Conservation (phyloP, 2,797 vertebrate species). For the Nasua narica region DNA sequence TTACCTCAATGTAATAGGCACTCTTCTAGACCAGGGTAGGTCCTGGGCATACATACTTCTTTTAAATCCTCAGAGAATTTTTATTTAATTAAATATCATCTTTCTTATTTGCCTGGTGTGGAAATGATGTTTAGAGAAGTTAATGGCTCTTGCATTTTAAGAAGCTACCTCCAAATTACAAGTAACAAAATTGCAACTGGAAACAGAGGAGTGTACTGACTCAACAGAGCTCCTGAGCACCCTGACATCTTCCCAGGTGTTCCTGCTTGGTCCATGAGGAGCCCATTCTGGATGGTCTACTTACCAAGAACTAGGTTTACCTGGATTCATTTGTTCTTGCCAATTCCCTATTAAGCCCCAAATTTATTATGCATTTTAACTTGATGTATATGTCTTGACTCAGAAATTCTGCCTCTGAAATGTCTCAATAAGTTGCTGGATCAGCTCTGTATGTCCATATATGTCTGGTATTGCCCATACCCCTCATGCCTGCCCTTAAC, state of each 20-base stretch:
- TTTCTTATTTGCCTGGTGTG: neutral
- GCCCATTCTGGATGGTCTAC: neutral
- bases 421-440: neutral
- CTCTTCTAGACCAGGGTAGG: neutral
- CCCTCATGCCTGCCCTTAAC: neutral
- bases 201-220: neutral
- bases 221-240: neutral
- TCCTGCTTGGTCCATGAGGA: neutral
- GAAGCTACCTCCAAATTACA: neutral
- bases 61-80: neutral
- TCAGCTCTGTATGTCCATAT: neutral
- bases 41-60: neutral
- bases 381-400: neutral
- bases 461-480: neutral
- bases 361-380: neutral
- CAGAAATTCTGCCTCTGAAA: neutral
- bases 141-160: neutral
- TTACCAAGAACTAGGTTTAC: neutral
- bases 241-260: fast-evolving
- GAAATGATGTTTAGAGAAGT: neutral
- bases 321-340: neutral
- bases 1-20: neutral
- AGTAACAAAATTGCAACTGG: neutral
- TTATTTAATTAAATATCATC: neutral
- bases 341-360: neutral